Evolutionary conservation across 2,113 vertebrate species (phyloP).

Genomic region (Calyptommatus sinebrachiatus): DNA sequence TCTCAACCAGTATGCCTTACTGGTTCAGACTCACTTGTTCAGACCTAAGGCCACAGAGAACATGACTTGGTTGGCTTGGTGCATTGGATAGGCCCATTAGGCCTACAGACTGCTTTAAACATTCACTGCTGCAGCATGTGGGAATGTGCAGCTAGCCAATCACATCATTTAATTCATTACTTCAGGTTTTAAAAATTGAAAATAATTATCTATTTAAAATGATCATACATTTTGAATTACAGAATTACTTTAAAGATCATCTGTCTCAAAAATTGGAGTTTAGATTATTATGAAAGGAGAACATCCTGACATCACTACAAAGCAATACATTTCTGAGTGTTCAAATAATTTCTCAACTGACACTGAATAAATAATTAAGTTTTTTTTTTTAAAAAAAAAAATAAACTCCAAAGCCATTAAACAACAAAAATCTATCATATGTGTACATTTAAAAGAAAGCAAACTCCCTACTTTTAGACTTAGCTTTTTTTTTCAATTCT

Average conservation of each 20-base stretch:
- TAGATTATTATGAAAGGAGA: background rate
- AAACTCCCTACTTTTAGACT: background rate
- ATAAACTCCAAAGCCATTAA: conserved; percentile 4
- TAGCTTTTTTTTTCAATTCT: background rate
- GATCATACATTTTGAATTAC: conserved; percentile 3
- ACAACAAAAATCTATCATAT: background rate
- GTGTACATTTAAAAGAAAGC: conserved; percentile 13
- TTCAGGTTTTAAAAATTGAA: background rate
- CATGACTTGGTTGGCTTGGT: too few relatives aligned
- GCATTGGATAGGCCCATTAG: too few relatives aligned
- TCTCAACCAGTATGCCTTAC: too few relatives aligned
- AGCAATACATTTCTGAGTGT: background rate
- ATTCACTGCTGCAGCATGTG: too few relatives aligned
- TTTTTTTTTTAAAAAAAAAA: conserved; percentile 8
- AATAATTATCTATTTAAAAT: conserved; percentile 13
- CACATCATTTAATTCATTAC: too few relatives aligned
- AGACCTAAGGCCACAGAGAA: background rate
- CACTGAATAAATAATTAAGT: conserved; percentile 1
- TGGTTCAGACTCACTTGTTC: too few relatives aligned
- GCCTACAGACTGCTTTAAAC: too few relatives aligned
- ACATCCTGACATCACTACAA: background rate
- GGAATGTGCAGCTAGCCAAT: too few relatives aligned
- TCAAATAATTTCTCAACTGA: conserved; percentile 7
- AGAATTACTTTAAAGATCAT: conserved; percentile 6
- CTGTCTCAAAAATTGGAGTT: background rate